Base-by-base conservation (phyloP, 1,140 invertebrate species). In the Olivierus martensii region DNA sequence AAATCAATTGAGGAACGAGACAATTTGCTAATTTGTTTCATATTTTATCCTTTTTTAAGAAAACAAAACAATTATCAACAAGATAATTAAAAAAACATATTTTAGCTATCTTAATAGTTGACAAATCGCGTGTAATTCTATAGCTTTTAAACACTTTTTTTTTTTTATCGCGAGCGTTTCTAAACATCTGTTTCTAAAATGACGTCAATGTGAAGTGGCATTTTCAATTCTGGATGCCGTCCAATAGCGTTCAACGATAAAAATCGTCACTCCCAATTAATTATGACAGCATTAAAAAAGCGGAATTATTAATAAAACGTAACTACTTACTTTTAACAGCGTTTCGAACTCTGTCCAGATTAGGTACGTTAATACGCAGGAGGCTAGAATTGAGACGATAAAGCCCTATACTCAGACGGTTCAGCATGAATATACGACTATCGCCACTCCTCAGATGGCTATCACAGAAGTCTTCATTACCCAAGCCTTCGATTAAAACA, bases 241-340 rank as follows among this genome's bases (percentile, higher is more conserved):
- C 28, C 28, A 28, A 28, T 28, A 28, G 9, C 4, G 9, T 6
- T 28, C 9, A 28, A 28, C 28, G 4, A 28, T 9, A 28, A 28
- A 28, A 28, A 28, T 28, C 9, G 28, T 28, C 28, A 28, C 28
- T 4, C 28, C 28, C 9, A 6, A 28, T 9, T 6, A 28, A 9
- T 28, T 28, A 4, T 28, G 28, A 28, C 4, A 28, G 9, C 28
- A 28, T n/a, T n/a, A n/a, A n/a, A n/a, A n/a, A n/a, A n/a, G n/a
- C n/a, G n/a, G n/a, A n/a, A n/a, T n/a, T n/a, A n/a, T n/a, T n/a
- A n/a, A n/a, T n/a, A n/a, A n/a, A n/a, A n/a, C n/a, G n/a, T n/a
- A n/a, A n/a, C n/a, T n/a, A n/a, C n/a, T 56, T 51, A 59, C 58
- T 54, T 54, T 54, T 56, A 3, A 57, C 49, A 41, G 56, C 50